Conservation (phyloP, 2,797 vertebrate genomes). For the Pseudochirops corinnae region DNA sequence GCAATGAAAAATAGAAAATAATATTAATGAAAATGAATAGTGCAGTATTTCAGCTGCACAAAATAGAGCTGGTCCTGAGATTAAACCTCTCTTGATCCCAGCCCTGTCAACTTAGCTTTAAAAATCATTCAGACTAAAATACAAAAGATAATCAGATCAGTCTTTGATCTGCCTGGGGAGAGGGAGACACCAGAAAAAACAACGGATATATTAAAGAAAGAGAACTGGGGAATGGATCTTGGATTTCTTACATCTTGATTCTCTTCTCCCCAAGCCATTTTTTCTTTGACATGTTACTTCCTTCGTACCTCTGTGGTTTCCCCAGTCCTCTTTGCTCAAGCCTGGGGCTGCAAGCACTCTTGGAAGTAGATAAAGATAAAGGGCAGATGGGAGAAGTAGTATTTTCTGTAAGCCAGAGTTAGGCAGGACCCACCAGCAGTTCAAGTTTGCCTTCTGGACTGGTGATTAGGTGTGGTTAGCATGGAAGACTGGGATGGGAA, state of each 20-base stretch:
- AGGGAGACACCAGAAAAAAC: not conserved
- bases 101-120: not conserved
- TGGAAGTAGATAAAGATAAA: not conserved
- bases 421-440: not conserved
- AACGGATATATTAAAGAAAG: not conserved
- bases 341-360: not conserved
- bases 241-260: not conserved
- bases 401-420: not conserved
- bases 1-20: constrained; percentile 1
- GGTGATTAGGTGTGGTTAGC: not conserved
- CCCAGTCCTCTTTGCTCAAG: not conserved
- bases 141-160: not conserved
- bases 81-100: not conserved
- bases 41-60: not conserved
- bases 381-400: not conserved
- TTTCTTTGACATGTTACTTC: not conserved
- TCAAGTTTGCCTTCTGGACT: not conserved
- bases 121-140: not conserved
- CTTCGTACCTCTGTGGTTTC: not conserved
- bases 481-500: not conserved
- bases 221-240: not conserved
- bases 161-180: not conserved
- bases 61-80: not conserved
- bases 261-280: not conserved
- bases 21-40: not conserved